Evolutionary conservation across 2,888 invertebrate genomes (phyloP).

Genomic region (Apamea anceps): DNA sequence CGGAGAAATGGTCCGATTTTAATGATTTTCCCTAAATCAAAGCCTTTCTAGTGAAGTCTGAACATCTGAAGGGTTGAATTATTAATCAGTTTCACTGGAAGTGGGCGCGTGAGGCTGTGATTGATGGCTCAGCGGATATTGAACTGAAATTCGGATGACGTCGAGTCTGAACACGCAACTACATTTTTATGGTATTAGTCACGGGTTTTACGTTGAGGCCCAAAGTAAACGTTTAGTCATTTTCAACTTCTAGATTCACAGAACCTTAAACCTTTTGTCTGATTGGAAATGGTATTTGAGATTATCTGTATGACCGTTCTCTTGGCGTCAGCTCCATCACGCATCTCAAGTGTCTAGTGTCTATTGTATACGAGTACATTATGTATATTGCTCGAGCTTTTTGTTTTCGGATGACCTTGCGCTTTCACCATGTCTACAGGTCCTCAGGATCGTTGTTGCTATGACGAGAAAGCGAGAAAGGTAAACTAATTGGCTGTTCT

Average conservation of each 20-base stretch:
- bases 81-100: constrained; percentile 48
- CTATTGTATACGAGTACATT: too few species aligned
- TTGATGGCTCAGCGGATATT: constrained; percentile 35
- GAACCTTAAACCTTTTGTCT: background rate
- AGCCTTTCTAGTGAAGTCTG: constrained; percentile 6
- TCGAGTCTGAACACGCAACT: constrained; percentile 15
- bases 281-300: background rate
- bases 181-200: constrained; percentile 27
- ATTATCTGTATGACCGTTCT: background rate
- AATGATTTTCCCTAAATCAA: constrained; percentile 47
- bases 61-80: constrained; percentile 48
- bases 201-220: constrained; percentile 9
- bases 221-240: background rate
- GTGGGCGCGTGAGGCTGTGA: constrained; percentile 11
- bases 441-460: too few species aligned
- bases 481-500: background rate
- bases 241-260: background rate
- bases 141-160: constrained; percentile 14
- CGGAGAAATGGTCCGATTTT: constrained; percentile 58
- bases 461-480: background rate
- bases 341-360: background rate
- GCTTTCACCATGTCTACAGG: background rate
- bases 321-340: background rate
- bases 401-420: background rate
- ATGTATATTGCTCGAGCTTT: background rate